Evolutionary conservation across 23 tunicate species (phyloP), one percentile per base, ranked within the genome.

Genomic region (Botrylloides violaceus): DNA sequence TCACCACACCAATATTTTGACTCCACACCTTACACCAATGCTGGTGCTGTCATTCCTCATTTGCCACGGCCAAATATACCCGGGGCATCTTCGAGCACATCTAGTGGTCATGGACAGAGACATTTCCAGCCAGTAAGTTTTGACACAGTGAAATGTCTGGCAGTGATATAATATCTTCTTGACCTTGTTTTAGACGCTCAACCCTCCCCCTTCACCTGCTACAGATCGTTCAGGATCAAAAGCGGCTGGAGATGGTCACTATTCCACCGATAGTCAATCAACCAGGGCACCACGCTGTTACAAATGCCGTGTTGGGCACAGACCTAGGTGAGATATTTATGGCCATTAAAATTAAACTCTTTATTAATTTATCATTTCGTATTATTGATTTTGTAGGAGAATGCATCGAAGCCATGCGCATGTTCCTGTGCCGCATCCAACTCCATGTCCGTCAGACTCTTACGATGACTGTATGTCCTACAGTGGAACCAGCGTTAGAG

Each of bases 401-500:
- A 22, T 26, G 59, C 57, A 32, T 18, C 66, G 56, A 37, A 32
- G 65, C 29, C 70, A 57, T 19, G 65, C 62, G 23, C 65, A 30
- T 21, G 66, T 55, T 38, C 83, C 76, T 29, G 77, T 66, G 4
- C 95, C 86, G 3, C 82, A 75, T 26, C 95, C 95, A 18, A 87
- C 95, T 2, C 95, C 95, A 0, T 87, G 95, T 60, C 79, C 86
- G 73, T 82, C 86, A 6, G 86, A 80, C 78, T 61, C 84, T 3
- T 80, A 81, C 65, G 86, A 86, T 24, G 95, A 86, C 30, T 30
- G 61, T 34, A 73, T 71, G 4, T 33, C 28, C 26, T 47, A 55
- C 70, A 58, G 70, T 55, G 43, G 62, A 32, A 43, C 53, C 53
- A 37, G 58, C 62, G 58, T 26, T 3, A 27, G 77, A 55, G 64